These are phyloP conservation scores for Chironomus riparius DNA, from an alignment of 2,888 invertebrate genomes.

Conservation along the genomic window DNA sequence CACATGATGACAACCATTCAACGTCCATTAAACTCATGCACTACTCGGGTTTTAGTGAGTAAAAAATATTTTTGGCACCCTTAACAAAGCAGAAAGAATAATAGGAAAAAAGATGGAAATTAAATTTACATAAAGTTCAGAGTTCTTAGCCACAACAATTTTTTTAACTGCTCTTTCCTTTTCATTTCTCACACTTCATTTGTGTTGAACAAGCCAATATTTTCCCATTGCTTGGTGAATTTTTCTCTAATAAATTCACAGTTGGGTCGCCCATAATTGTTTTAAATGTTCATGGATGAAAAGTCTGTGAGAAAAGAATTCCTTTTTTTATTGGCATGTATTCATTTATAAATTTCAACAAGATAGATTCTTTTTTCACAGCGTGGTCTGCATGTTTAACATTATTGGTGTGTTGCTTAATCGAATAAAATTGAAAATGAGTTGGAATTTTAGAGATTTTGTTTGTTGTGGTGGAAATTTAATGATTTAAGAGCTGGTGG, in stretches of 20 bases:
- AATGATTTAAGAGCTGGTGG: too few relatives aligned
- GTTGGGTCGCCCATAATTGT: not conserved
- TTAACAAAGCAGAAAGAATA: too few relatives aligned
- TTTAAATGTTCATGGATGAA: not conserved
- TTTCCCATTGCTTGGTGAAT: not conserved
- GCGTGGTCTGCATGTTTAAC: too few relatives aligned
- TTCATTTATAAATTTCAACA: too few relatives aligned
- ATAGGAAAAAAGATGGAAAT: not conserved
- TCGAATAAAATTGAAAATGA: not conserved
- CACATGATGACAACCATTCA: too few relatives aligned
- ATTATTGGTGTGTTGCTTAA: not conserved
- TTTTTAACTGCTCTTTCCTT: too few relatives aligned
- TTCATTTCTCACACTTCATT: not conserved
- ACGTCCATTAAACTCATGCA: too few relatives aligned
- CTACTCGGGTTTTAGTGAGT: too few relatives aligned
- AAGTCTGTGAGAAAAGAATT: not conserved
- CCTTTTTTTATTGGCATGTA: too few relatives aligned
- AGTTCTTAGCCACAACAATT: not conserved
- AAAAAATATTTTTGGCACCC: too few relatives aligned
- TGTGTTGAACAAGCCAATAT: not conserved
- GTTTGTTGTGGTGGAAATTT: too few relatives aligned
- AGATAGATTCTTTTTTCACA: too few relatives aligned
- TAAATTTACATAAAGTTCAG: not conserved
- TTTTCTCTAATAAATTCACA: not conserved
- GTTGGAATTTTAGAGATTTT: not conserved